These are phyloP conservation scores for Babylonia areolata DNA, from an alignment of 1,140 invertebrate species.

Conservation along the genomic window DNA sequence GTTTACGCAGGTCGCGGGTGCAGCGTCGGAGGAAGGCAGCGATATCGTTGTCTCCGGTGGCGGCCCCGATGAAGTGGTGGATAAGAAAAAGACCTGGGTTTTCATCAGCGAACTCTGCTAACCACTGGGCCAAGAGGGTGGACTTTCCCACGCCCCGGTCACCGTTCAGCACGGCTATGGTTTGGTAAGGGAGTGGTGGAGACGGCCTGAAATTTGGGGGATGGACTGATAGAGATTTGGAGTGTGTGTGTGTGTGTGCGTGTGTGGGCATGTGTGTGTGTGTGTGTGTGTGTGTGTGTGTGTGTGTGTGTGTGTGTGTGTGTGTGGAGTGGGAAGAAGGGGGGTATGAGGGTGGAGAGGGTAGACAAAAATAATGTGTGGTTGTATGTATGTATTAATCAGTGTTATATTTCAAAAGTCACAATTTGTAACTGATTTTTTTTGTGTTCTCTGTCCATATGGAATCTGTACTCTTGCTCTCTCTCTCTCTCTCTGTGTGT, in stretches of 20 bases:
- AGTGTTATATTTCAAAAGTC: too few relatives aligned
- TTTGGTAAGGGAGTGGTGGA: slow-evolving; percentile 45
- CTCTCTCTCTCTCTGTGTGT: too few relatives aligned
- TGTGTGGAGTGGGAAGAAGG: too few relatives aligned
- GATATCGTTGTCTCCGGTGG: slow-evolving; percentile 60
- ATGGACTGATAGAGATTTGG: too few relatives aligned
- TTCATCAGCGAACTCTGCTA: slow-evolving; percentile 57
- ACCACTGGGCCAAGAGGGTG: slow-evolving; percentile 67
- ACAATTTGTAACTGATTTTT: too few relatives aligned
- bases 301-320: neutral
- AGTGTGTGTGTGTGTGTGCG: neutral
- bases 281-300: neutral
- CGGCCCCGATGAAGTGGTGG: slow-evolving; percentile 65
- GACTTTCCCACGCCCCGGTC: slow-evolving; percentile 71
- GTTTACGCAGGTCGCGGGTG: slow-evolving; percentile 58
- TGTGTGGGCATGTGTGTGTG: neutral
- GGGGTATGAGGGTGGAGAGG: too few relatives aligned
- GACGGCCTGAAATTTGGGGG: neutral
- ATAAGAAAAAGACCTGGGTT: slow-evolving; percentile 63
- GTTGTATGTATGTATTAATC: neutral
- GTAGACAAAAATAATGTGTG: too few relatives aligned
- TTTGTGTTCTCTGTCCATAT: too few relatives aligned
- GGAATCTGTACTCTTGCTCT: too few relatives aligned
- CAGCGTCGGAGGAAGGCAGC: slow-evolving; percentile 59
- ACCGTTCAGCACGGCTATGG: slow-evolving; percentile 63